Base-by-base conservation (phyloP, 1,140 invertebrate species). In the Drosophila sucinea region DNA sequence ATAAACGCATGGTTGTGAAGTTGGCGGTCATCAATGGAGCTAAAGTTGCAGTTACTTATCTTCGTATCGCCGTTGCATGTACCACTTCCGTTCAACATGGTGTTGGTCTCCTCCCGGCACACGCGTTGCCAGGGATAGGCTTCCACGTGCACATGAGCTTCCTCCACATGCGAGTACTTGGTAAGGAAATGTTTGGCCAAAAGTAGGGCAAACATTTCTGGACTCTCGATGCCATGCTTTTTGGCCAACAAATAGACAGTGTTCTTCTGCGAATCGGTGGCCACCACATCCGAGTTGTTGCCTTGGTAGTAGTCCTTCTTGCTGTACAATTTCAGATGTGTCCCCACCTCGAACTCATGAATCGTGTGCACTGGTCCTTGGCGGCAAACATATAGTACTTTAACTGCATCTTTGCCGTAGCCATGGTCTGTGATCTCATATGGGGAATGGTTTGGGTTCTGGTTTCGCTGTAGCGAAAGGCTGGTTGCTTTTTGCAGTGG, bases 191-290 rank as follows among this genome's bases (percentile, higher is more conserved):
- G 96, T 54, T 93, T 94, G 76, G 95, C 95, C 27, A 96, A 91
- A 3, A 95, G 90, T 3, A 96, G 92, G 1, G 94, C 95, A 90
- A 96, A 96, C 64, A 95, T 94, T 85, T 97, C 96, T 1, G 96
- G 95, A 6, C 94, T 95, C 69, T 95, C 94, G 0, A 96, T 94
- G 40, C 96, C 96, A 89, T 95, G 92, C 75, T 96, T 95, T 85
- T 96, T 96, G 7, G 96, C 96, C 72, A 96, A 79, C 29, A 96
- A 83, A 84, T 96, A 96, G n/a, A 96, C 95, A 0, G 95, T 96
- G 80, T 97, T 97, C 93, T 96, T 96, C 79, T 97, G 96, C 5
- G 96, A 95, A 80, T 97, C 96, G 0, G 96, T 97, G 1, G 96
- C 96, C n/a, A 96, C 94, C 44, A 96, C 95, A 77, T 95, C 95